Percentiles rank a stretch among this genome's conserved stretches.
These are phyloP conservation scores for Cheilosia vulpina DNA, from an alignment of 2,888 invertebrate genomes.

Conservation along the genomic window DNA sequence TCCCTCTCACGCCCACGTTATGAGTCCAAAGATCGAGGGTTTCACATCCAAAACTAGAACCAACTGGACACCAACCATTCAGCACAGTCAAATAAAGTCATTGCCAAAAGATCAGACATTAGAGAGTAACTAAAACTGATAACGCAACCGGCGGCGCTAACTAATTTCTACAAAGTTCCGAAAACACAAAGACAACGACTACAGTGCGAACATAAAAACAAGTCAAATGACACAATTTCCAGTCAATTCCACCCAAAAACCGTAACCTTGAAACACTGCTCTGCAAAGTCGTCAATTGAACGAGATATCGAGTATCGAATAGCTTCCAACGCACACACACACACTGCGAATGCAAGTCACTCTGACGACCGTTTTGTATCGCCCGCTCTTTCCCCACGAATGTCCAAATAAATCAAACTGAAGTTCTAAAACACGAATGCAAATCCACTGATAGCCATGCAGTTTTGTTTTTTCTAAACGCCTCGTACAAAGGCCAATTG, in stretches of 20 bases:
- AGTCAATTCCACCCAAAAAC: background rate
- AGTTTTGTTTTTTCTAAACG: slow-evolving; percentile 6
- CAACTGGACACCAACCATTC: no score
- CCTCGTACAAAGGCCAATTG: slow-evolving; percentile 40
- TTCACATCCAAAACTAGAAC: no score
- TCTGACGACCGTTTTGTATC: background rate
- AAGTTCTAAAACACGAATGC: slow-evolving; percentile 39
- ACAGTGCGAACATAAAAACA: no score
- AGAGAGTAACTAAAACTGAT: no score
- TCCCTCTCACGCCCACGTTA: no score
- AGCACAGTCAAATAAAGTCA: no score
- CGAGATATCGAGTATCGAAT: background rate
- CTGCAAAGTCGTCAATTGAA: background rate
- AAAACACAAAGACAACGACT: no score
- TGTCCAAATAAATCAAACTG: slow-evolving; percentile 44
- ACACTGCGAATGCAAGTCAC: slow-evolving; percentile 24
- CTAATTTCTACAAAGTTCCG: no score
- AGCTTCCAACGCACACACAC: slow-evolving; percentile 18
- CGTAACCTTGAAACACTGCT: slow-evolving; percentile 27
- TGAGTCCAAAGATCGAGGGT: no score
- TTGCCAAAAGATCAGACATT: no score
- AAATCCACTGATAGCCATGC: slow-evolving; percentile 22
- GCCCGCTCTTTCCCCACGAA: slow-evolving; percentile 1
- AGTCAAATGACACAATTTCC: background rate
- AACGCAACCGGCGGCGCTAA: no score